phyloP scores from a whole-genome alignment of 2,113 vertebrate species.

The Caloenas nicobarica region DNA sequence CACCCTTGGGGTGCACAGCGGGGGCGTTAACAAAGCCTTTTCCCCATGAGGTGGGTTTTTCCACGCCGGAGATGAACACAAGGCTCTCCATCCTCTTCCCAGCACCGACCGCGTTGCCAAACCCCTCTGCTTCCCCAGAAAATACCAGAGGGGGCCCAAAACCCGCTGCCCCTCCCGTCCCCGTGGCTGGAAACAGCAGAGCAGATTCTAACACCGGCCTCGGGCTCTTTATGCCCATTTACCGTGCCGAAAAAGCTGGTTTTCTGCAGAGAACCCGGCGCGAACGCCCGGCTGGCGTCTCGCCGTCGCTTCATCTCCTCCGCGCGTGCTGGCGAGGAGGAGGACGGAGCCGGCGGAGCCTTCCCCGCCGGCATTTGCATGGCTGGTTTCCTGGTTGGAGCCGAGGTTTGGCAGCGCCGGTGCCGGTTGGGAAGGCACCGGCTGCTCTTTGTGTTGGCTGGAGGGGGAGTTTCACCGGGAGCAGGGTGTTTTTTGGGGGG shows the following conservation, averaged over 20 bases:
- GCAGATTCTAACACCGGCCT: background rate
- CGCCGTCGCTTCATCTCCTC: background rate
- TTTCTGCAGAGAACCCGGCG: background rate
- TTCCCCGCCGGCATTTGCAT: background rate
- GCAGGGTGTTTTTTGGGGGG: background rate
- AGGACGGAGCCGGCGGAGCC: background rate
- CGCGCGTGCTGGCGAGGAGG: accelerated
- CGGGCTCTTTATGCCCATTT: accelerated
- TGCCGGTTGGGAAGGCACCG: background rate
- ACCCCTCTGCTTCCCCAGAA: no score
- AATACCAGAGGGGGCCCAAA: accelerated
- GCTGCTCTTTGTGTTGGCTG: accelerated
- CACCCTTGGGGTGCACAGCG: accelerated
- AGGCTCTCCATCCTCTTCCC: accelerated
- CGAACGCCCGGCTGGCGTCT: accelerated
- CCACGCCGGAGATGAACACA: accelerated
- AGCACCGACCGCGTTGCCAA: accelerated
- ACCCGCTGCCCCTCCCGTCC: accelerated
- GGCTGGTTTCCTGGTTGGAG: background rate
- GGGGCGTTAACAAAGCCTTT: background rate
- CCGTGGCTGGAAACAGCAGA: background rate
- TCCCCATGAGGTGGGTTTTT: background rate
- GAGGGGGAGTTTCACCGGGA: accelerated
- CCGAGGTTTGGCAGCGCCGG: background rate
- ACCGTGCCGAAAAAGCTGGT: accelerated